Evolutionary conservation across 2,888 invertebrate genomes (phyloP).

Genomic region (Cerastis rubricosa): DNA sequence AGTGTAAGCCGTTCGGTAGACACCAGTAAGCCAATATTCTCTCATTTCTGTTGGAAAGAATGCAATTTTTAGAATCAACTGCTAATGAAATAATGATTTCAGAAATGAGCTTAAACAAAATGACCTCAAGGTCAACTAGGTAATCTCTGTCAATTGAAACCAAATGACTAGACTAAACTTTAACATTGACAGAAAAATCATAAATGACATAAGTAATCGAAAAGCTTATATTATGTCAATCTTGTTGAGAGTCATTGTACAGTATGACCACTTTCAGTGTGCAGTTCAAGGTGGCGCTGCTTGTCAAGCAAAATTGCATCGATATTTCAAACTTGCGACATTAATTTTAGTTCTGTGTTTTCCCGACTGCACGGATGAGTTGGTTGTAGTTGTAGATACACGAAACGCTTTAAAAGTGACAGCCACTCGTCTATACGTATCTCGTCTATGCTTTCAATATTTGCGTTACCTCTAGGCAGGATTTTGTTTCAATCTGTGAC

Average conservation of each 20-base stretch:
- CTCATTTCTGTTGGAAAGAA: not conserved
- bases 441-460: not conserved
- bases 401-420: not conserved
- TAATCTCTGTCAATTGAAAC: too few species aligned
- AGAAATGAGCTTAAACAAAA: not conserved
- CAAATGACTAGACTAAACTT: too few species aligned
- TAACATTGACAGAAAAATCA: not conserved
- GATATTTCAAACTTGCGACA: not conserved
- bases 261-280: not conserved
- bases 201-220: not conserved
- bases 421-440: not conserved
- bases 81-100: too few species aligned
- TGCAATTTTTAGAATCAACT: not conserved
- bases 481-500: slow-evolving; percentile 5
- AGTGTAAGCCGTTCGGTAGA: not conserved
- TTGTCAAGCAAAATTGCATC: not conserved
- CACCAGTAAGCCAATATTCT: not conserved
- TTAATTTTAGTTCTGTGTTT: not conserved
- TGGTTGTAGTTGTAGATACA: not conserved
- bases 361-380: not conserved
- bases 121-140: not conserved
- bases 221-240: not conserved
- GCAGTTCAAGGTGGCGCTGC: not conserved
- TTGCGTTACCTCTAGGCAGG: not conserved
- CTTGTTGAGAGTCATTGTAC: not conserved